phyloP scores from a whole-genome alignment of 2,113 vertebrate species.

The Stictonetta naevosa region DNA sequence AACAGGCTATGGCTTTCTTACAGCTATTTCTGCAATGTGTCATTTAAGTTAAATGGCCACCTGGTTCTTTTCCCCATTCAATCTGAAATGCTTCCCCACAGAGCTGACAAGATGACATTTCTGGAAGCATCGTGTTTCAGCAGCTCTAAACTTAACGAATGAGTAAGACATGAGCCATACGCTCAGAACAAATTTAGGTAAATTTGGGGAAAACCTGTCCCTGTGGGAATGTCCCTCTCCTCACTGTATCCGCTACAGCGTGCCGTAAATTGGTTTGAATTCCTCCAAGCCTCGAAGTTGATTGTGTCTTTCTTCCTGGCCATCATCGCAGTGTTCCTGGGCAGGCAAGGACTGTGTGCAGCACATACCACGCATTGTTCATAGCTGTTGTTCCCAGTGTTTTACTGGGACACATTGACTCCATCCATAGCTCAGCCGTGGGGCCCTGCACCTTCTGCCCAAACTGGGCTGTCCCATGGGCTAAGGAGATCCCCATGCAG shows the following conservation, averaged over 20 bases:
- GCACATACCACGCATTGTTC: accelerated
- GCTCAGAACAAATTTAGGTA: not conserved
- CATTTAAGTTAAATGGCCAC: not conserved
- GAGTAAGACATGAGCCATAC: not conserved
- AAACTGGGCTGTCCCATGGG: not conserved
- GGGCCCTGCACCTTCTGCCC: not conserved
- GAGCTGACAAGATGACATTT: not conserved
- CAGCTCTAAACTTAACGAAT: not conserved
- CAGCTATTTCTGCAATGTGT: not conserved
- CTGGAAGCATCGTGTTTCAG: not conserved
- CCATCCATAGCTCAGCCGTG: not conserved
- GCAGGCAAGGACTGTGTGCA: accelerated
- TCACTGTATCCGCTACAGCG: not conserved
- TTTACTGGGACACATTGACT: not conserved
- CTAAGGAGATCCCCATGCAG: not conserved
- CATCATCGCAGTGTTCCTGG: accelerated
- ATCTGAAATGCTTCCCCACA: not conserved
- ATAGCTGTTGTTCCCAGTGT: accelerated
- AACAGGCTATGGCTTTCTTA: accelerated
- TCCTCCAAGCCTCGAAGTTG: not conserved
- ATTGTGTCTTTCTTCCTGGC: not conserved
- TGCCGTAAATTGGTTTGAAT: not conserved
- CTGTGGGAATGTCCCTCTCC: not conserved
- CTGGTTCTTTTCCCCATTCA: not conserved
- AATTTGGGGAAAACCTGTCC: not conserved